phyloP scores from a whole-genome alignment of 2,113 vertebrate genomes.

The Egretta garzetta region DNA sequence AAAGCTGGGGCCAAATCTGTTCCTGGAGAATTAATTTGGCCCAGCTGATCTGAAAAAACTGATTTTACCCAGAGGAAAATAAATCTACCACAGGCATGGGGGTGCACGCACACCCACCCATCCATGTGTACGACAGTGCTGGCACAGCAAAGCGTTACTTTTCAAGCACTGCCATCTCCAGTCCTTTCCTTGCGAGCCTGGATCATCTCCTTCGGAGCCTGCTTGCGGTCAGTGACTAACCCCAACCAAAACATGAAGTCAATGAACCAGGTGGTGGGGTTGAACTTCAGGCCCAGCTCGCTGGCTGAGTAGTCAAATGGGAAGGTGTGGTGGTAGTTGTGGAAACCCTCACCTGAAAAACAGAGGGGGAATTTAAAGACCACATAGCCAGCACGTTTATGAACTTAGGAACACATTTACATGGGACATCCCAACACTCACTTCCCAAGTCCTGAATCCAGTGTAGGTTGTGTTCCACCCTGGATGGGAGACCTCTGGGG shows the following conservation, averaged over 20 bases:
- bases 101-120: neutral
- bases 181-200: conserved; percentile 79
- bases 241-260: conserved; percentile 85
- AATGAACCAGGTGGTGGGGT: conserved; percentile 87
- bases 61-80: neutral
- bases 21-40: neutral
- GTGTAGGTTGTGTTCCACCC: neutral
- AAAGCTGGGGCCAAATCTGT: neutral
- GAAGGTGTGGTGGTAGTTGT: conserved; percentile 82
- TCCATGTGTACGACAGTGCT: neutral
- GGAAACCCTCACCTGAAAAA: conserved; percentile 82
- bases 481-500: neutral
- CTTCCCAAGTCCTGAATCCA: neutral
- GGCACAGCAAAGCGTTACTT: neutral
- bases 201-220: conserved; percentile 74
- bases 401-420: neutral
- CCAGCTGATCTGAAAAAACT: neutral
- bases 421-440: neutral
- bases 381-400: neutral
- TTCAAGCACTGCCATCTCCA: conserved; percentile 80
- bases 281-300: conserved; percentile 82
- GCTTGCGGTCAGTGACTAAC: conserved; percentile 78
- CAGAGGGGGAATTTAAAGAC: neutral
- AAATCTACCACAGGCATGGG: neutral
- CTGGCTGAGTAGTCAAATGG: conserved; percentile 85